Base-by-base conservation (phyloP, 2,797 vertebrate genomes). In the Natrix natrix region DNA sequence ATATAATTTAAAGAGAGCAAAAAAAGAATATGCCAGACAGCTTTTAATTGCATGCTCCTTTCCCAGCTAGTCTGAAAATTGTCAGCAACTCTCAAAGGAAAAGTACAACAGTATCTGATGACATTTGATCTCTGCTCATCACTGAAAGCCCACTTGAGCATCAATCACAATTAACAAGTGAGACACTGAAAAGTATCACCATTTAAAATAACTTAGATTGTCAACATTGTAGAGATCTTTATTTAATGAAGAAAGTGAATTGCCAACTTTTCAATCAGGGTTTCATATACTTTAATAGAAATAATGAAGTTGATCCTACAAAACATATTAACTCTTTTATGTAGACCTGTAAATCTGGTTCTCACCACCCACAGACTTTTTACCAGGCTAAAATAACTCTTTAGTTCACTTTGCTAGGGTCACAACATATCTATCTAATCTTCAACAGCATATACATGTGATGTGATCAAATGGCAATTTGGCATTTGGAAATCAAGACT, bases 1-100 rank as follows among this genome's bases (percentile, higher is more conserved):
- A 95, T 94, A 94, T 91, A 97, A 97, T 95, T 96, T 96, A 96
- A 97, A 96, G 90, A 97, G 90, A 74, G 93, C 90, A 95, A 61
- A 95, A 95, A 92, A 92, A 92, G 60, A 92, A 96, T 83, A 48
- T 91, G 90, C 16, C 59, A 93, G 91, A 86, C 52, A 95, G 43
- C 32, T 95, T 93, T 94, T 91, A 90, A 93, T 92, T 88, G 91
- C 22, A 90, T 88, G 8, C 63, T 74, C 20, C 57, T 87, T 94
- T 93, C 94, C 43, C 87, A 93, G 93, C 61, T 63, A 66, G 90
- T 69, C 93, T 92, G 88, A 93, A 92, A n/a, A n/a, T 6, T 88
- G 83, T 93, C 86, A 92, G 59, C 56, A 89, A 94, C 91, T 92
- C 90, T 92, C 94, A 94, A 87, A 8, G 95, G 92, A 92, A 95